Evolutionary conservation across 2,113 vertebrate species (phyloP).

Genomic region (Zootoca vivipara): DNA sequence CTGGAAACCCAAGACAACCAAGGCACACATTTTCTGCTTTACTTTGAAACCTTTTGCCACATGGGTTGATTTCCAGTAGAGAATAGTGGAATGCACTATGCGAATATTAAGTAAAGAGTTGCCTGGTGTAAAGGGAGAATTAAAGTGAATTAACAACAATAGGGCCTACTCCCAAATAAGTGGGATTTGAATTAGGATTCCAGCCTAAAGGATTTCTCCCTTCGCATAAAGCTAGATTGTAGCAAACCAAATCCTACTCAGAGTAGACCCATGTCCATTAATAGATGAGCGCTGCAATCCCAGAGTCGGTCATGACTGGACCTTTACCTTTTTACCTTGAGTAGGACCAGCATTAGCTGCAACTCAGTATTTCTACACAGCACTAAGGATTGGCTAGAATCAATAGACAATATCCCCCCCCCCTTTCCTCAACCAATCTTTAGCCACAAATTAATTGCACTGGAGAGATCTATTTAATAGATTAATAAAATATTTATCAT

Average conservation of each 20-base stretch:
- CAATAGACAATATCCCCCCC: background rate
- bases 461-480: background rate
- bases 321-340: no score
- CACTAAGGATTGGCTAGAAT: background rate
- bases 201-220: background rate
- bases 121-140: no score
- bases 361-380: background rate
- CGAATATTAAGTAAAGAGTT: background rate
- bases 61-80: background rate
- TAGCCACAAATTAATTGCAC: background rate
- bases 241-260: no score
- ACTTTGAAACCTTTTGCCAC: background rate
- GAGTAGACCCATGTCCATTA: no score
- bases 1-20: background rate
- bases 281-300: no score
- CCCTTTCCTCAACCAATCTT: background rate
- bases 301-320: no score
- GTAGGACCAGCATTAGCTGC: background rate
- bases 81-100: background rate
- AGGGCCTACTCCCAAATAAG: no score
- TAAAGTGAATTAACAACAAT: no score
- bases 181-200: no score
- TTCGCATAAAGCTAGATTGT: background rate
- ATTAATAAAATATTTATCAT: background rate
- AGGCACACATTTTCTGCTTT: background rate